Evolutionary conservation across 2,113 vertebrate genomes (phyloP), one percentile per base, ranked within the genome.

Genomic region (Dicrurus megarhynchus): DNA sequence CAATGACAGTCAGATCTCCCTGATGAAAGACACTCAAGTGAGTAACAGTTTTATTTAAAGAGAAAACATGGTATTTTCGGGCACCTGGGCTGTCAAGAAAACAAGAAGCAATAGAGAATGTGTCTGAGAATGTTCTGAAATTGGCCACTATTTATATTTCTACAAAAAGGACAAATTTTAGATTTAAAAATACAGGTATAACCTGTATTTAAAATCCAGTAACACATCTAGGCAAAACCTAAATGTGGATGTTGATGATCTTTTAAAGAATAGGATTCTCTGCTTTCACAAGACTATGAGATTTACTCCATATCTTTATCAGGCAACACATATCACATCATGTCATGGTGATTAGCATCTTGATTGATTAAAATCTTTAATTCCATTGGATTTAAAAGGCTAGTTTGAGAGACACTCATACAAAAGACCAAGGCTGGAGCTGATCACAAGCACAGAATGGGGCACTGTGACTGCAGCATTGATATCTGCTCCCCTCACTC

Each of bases 321-420:
- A 5, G 35, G 37, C 2, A 1, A 35, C 20, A 42, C 23, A 26
- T 61, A 76, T 50, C 56, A 49, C 63, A 68, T 68, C 69, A 49
- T 13, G 39, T 81, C 41, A 64, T 8, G 30, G 41, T 47, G 83
- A 96, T 92, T 49, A 94, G 39, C 65, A 96, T 79, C 80, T 53
- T 53, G 35, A 42, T 61, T 71, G 68, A 94, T 93, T 87, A 94
- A 89, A 92, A 92, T 84, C 41, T 81, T 90, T 75, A 90, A 92
- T 81, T 87, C 60, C n/a, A 50, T 10, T 61, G 23, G 76, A 96
- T 89, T 91, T 61, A 89, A 88, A 91, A 71, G 50, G 44, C 28
- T 94, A 77, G 52, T 60, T 88, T 89, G 53, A 84, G 46, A 95
- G 37, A 44, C 19, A 46, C 9, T 88, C 56, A 64, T 60, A 64